These are phyloP conservation scores for Pyrrhosoma nymphula DNA, from an alignment of 2,888 invertebrate species.

Conservation along the genomic window DNA sequence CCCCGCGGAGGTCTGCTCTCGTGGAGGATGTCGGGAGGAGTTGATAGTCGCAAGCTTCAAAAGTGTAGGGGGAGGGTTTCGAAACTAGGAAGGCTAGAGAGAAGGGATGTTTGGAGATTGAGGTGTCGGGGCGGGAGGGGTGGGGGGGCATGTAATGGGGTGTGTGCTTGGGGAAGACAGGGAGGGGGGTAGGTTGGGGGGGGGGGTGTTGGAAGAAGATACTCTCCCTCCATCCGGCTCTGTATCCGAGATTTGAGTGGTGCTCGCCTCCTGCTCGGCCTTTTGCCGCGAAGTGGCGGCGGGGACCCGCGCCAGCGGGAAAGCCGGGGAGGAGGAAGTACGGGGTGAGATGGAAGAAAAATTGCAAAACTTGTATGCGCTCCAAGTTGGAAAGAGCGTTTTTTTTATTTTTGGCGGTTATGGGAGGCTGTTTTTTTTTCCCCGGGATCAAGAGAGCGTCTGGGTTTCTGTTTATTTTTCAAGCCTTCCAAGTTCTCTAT, in stretches of 20 bases:
- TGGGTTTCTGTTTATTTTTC: not conserved
- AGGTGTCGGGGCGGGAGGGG: not conserved
- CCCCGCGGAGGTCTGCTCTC: not conserved
- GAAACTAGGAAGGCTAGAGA: not conserved
- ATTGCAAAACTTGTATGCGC: constrained; percentile 15
- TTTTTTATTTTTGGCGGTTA: constrained; percentile 54
- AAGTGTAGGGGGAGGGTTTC: not conserved
- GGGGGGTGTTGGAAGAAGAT: not conserved
- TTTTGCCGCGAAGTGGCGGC: not conserved
- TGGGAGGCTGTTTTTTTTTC: constrained; percentile 10
- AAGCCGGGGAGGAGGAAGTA: not conserved
- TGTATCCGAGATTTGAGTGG: constrained; percentile 59
- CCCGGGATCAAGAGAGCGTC: constrained; percentile 24
- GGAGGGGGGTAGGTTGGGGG: not conserved
- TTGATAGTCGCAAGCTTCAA: not conserved
- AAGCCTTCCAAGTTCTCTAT: not conserved
- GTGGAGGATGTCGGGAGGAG: not conserved
- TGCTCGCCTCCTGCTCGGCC: constrained; percentile 32
- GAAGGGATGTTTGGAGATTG: not conserved
- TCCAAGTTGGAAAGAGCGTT: constrained; percentile 8
- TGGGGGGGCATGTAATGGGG: not conserved
- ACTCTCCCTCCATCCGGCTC: not conserved
- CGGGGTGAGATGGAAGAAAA: not conserved
- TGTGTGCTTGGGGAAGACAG: not conserved
- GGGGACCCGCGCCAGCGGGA: not conserved